Evolutionary conservation across 2,113 vertebrate genomes (phyloP), one percentile per base, ranked within the genome.

Genomic region (Saccopteryx bilineata): DNA sequence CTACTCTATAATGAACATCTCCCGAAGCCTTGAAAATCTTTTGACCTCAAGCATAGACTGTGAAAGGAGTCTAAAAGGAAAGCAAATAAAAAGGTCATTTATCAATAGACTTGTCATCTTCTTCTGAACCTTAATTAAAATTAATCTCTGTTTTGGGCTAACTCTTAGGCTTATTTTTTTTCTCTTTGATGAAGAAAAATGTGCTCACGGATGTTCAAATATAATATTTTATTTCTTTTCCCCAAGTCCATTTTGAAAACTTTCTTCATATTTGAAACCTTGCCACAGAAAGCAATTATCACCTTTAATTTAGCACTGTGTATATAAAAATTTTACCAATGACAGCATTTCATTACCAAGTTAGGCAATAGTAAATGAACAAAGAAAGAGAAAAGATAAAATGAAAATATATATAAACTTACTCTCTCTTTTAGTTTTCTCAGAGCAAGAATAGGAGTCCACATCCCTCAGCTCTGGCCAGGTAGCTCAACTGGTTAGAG

Each of bases 101-200:
- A 95, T 97, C 68, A 86, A 56, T 90, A 88, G 0, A 26, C 72
- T 81, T 97, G 88, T 87, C 52, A 87, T 79, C 88, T 21, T 93
- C 39, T 78, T 94, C 71, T 91, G 75, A 74, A 68, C 61, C 65
- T 61, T 96, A 93, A 97, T 98, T 96, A 96, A 93, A 98, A 97
- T 97, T 96, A 97, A 98, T 98, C 82, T 97, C 71, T 96, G 17
- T 86, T 95, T 87, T 15, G 69, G 66, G 39, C 90, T 97, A 71
- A 96, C 13, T 96, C 95, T 89, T 74, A 90, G 54, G 50, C 58
- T 96, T 95, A 90, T 66, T 84, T 69, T 90, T 88, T 97, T 69
- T 96, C 46, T 94, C 50, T 97, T 96, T 89, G 92, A 98, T 90
- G 31, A 68, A 92, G 94, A 98, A 98, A 98, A 97, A 94, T 95